phyloP scores from a whole-genome alignment of 2,797 vertebrate species.

The Sebastes melanostomus region DNA sequence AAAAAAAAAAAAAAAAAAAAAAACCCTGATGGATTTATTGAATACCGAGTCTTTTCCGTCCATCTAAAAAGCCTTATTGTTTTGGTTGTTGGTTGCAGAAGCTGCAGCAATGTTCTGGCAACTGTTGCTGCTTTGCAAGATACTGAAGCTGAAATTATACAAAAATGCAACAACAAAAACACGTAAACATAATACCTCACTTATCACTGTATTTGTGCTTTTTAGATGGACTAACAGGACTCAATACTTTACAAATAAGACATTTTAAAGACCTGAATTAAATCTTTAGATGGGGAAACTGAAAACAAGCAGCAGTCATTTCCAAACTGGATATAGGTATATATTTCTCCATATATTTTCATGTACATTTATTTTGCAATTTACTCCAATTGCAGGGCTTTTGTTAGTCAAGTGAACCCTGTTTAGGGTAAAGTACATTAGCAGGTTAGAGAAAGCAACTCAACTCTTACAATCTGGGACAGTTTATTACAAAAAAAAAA shows the following conservation, averaged over 20 bases:
- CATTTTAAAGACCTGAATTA: conserved; percentile 40
- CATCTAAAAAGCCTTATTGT: conserved; percentile 38
- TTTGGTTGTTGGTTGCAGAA: conserved; percentile 27
- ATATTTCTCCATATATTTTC: conserved; percentile 51
- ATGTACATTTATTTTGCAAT: conserved; percentile 50
- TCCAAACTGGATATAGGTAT: conserved; percentile 44
- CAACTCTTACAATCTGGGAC: conserved; percentile 23
- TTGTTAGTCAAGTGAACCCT: conserved; percentile 42
- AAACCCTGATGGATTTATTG: conserved; percentile 3
- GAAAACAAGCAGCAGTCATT: conserved; percentile 57
- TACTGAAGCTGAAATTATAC: conserved; percentile 13
- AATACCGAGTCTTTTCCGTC: conserved; percentile 34
- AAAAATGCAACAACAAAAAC: background rate
- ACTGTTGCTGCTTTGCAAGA: background rate
- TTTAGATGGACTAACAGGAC: conserved; percentile 46
- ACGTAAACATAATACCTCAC: conserved; percentile 20
- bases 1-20: background rate
- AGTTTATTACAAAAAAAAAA: background rate
- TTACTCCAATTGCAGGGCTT: conserved; percentile 41
- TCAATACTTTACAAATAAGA: conserved; percentile 46
- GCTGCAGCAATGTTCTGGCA: conserved; percentile 1
- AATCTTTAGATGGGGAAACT: conserved; percentile 40
- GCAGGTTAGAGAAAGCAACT: conserved; percentile 37
- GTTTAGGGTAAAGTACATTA: conserved; percentile 34
- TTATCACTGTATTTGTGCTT: conserved; percentile 29